Conservation (phyloP, 2,113 vertebrate species). For the Donacobius atricapilla region DNA sequence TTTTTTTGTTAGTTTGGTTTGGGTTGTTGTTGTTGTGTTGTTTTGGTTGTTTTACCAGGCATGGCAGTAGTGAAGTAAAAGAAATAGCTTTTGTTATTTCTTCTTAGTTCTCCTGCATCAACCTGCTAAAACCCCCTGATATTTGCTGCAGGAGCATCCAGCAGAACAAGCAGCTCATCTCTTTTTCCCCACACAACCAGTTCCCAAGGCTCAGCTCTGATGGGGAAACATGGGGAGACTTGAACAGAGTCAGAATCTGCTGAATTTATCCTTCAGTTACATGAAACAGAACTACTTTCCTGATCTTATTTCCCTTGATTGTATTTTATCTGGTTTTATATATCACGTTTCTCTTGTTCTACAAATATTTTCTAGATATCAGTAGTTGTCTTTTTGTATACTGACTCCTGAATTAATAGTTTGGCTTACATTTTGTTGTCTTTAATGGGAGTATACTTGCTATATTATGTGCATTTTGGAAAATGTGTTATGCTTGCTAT, state of each 20-base stretch:
- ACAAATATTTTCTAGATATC: background rate
- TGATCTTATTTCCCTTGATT: background rate
- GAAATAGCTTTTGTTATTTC: background rate
- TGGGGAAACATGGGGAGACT: background rate
- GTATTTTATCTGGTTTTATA: background rate
- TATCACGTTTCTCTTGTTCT: background rate
- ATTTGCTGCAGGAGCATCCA: background rate
- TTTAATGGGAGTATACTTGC: background rate
- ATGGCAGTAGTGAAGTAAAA: background rate
- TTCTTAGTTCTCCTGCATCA: background rate
- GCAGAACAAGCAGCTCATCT: background rate
- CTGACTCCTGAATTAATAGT: background rate
- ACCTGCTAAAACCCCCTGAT: background rate
- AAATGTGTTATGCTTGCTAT: background rate
- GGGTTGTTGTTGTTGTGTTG: fast-evolving
- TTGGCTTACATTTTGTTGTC: background rate
- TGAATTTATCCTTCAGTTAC: background rate
- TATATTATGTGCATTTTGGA: background rate
- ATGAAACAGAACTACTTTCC: background rate
- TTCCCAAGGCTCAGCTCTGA: background rate
- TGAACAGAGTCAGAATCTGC: background rate
- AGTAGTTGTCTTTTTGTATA: background rate
- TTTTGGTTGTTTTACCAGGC: background rate
- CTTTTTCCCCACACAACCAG: fast-evolving
- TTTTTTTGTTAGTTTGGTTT: background rate